A percentile compares a stretch with the other conserved stretches of the same genome.
Evolutionary conservation across 2,888 invertebrate species (phyloP).

Genomic region (Melinaea marsaeus): DNA sequence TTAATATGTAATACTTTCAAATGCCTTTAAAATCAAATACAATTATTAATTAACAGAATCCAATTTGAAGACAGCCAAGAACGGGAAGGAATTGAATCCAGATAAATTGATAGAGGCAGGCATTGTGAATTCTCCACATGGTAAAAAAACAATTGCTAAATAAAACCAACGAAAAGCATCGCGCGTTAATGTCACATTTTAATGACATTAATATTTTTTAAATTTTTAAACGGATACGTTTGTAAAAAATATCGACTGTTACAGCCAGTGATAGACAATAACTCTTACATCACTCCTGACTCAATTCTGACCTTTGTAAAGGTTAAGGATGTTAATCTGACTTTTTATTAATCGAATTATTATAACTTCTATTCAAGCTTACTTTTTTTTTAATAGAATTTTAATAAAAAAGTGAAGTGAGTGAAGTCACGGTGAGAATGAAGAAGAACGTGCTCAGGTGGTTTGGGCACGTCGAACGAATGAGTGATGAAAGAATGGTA

Average conservation of each 20-base stretch:
- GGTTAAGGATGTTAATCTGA: slow-evolving; percentile 7
- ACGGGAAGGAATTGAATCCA: background rate
- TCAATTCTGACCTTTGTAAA: slow-evolving; percentile 6
- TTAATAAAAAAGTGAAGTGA: background rate
- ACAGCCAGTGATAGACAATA: background rate
- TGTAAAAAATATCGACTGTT: no score
- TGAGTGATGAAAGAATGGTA: no score
- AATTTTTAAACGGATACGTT: no score
- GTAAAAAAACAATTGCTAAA: background rate
- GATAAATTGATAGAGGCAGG: background rate
- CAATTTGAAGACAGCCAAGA: background rate
- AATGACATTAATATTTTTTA: no score
- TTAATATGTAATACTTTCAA: background rate
- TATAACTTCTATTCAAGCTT: background rate
- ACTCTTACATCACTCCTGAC: slow-evolving; percentile 1
- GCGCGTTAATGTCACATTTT: no score
- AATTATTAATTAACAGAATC: background rate
- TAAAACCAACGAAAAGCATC: no score
- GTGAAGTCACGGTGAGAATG: no score
- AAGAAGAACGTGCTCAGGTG: no score
- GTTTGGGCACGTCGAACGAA: no score
- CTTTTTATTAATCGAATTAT: slow-evolving; percentile 8
- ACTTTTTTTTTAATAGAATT: background rate
- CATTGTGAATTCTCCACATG: background rate
- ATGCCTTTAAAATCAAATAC: no score